Evolutionary conservation across 2,888 invertebrate genomes (phyloP).

Genomic region (Hypselothyrea guttata): DNA sequence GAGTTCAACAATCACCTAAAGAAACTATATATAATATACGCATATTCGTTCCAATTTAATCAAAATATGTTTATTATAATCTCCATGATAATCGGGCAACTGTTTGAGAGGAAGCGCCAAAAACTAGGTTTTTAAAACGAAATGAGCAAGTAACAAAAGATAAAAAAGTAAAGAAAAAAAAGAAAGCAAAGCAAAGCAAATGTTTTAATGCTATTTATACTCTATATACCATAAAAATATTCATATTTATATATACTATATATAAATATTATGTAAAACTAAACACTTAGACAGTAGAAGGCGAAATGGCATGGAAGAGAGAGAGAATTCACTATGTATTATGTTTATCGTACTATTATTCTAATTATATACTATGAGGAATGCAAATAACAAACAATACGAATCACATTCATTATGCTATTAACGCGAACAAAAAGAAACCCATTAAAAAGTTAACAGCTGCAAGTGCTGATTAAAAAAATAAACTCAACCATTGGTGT

Average conservation of each 20-base stretch:
- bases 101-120: slow-evolving; percentile 16
- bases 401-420: slow-evolving; percentile 59
- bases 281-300: slow-evolving; percentile 22
- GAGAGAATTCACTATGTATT: slow-evolving; percentile 53
- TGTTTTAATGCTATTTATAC: slow-evolving; percentile 45
- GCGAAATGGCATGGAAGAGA: slow-evolving; percentile 14
- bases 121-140: slow-evolving; percentile 41
- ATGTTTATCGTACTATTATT: slow-evolving; percentile 66
- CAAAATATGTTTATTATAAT: slow-evolving; percentile 8
- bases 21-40: not conserved
- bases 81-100: slow-evolving; percentile 19
- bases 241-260: slow-evolving; percentile 45
- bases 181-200: slow-evolving; percentile 15
- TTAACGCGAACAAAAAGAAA: slow-evolving; percentile 25
- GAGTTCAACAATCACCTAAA: too few relatives aligned
- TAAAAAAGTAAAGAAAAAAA: slow-evolving; percentile 4
- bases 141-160: not conserved
- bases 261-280: slow-evolving; percentile 55
- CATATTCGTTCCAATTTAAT: slow-evolving; percentile 6
- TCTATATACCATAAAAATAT: slow-evolving; percentile 25
- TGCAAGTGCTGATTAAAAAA: slow-evolving; percentile 20
- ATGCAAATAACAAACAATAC: slow-evolving; percentile 47
- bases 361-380: slow-evolving; percentile 48
- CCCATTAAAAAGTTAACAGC: slow-evolving; percentile 32
- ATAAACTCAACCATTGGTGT: not conserved